Evolutionary conservation across 2,797 vertebrate species (phyloP).

Genomic region (Squalus acanthias): DNA sequence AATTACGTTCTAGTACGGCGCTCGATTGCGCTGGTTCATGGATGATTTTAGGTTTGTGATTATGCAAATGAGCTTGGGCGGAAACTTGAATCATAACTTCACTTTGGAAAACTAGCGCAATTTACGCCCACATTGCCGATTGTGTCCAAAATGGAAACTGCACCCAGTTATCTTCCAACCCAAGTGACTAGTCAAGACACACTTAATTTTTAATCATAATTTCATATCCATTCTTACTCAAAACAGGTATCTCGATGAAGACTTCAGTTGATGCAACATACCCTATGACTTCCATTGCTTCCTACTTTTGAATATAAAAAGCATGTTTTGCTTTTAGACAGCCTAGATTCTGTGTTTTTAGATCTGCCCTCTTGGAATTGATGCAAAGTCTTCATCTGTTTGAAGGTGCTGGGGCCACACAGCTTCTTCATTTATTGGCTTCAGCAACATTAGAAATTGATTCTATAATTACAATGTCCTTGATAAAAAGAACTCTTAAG

Average conservation of each 20-base stretch:
- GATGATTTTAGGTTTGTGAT: no score
- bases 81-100: no score
- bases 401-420: not conserved
- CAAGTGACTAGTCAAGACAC: not conserved
- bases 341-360: not conserved
- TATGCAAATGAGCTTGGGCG: no score
- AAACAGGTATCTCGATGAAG: not conserved
- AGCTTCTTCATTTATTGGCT: not conserved
- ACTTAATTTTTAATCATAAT: not conserved
- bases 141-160: not conserved
- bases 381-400: not conserved
- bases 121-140: not conserved
- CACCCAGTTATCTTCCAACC: not conserved
- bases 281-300: not conserved
- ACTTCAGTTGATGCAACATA: not conserved
- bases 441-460: not conserved
- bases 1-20: no score
- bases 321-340: not conserved
- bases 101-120: no score
- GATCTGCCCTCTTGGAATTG: not conserved
- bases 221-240: not conserved
- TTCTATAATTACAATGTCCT: not conserved
- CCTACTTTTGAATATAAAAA: not conserved
- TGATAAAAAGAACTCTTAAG: not conserved
- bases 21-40: no score